phyloP scores from a whole-genome alignment of 1,140 invertebrate genomes.

The Drosophila willistoni region DNA sequence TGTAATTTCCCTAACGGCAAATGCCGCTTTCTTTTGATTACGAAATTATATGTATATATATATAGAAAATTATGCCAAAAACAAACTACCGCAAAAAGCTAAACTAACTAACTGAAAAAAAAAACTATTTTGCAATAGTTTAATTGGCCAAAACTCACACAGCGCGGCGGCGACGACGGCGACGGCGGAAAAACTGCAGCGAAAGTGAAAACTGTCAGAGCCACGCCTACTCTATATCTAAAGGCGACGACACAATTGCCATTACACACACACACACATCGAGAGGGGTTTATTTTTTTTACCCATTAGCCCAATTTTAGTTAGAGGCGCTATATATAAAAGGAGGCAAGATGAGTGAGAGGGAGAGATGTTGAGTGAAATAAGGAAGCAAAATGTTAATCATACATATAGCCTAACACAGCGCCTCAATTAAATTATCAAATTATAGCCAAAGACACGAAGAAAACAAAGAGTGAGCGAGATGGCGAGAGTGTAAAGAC shows the following conservation, averaged over 20 bases:
- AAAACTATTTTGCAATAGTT: conserved; percentile 63
- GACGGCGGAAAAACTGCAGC: conserved; percentile 42
- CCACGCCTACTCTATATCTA: conserved; percentile 21
- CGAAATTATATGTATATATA: conserved; percentile 28
- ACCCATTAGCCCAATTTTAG: conserved; percentile 29
- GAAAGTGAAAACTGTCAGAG: conserved; percentile 48
- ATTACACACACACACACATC: too few relatives aligned
- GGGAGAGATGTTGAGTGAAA: conserved; percentile 58
- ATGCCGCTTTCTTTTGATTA: conserved; percentile 64
- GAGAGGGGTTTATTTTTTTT: neutral
- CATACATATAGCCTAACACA: conserved; percentile 43
- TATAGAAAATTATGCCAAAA: conserved; percentile 51
- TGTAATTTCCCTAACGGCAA: conserved; percentile 54
- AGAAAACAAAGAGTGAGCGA: conserved; percentile 18
- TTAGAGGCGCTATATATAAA: conserved; percentile 40
- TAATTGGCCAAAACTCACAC: conserved; percentile 57
- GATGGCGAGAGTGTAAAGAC: conserved; percentile 29
- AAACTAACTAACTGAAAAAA: conserved; percentile 9
- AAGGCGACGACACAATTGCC: conserved; percentile 8
- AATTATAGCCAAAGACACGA: conserved; percentile 59
- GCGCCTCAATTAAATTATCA: conserved; percentile 66
- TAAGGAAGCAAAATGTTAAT: conserved; percentile 72
- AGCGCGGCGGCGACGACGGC: neutral
- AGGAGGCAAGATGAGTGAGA: conserved; percentile 26
- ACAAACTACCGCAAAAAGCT: conserved; percentile 27